These are phyloP conservation scores for Hypsopygia costalis DNA, from an alignment of 2,888 invertebrate genomes.

Conservation along the genomic window DNA sequence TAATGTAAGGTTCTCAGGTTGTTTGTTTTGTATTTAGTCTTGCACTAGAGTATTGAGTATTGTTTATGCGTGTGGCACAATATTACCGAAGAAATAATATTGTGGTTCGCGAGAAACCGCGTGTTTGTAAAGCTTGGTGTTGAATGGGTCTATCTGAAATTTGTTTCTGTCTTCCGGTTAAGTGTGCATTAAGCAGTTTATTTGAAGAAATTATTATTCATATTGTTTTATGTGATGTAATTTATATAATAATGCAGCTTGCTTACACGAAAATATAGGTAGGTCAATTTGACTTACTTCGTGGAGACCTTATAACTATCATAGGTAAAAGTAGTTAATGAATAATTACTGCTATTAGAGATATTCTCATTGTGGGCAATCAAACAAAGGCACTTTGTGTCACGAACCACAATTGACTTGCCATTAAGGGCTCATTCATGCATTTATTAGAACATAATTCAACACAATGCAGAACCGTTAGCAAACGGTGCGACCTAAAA, in stretches of 20 bases:
- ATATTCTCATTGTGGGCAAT: too few species aligned
- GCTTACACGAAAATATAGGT: too few species aligned
- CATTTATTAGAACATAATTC: constrained; percentile 33
- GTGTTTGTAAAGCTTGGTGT: too few species aligned
- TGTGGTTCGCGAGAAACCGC: neutral
- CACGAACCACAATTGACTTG: constrained; percentile 22
- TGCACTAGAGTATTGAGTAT: constrained; percentile 36
- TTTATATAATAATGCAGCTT: too few species aligned
- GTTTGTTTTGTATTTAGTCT: constrained; percentile 52
- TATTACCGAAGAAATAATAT: neutral
- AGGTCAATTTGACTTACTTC: too few species aligned
- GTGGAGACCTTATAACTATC: too few species aligned
- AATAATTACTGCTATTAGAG: too few species aligned
- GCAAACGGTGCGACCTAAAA: constrained; percentile 50
- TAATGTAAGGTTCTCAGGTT: constrained; percentile 58
- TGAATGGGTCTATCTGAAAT: too few species aligned
- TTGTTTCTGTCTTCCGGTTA: constrained; percentile 1
- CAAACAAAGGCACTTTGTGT: neutral
- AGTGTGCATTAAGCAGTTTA: neutral
- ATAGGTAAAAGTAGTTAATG: too few species aligned
- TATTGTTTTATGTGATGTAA: too few species aligned
- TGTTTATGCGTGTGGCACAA: constrained; percentile 27
- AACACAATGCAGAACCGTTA: constrained; percentile 48
- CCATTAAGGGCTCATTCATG: constrained; percentile 25
- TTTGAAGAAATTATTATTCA: too few species aligned